A percentile compares a stretch with the other conserved stretches of the same genome.
Evolutionary conservation across 2,888 invertebrate genomes (phyloP).

Genomic region (Xestobium rufovillosum): DNA sequence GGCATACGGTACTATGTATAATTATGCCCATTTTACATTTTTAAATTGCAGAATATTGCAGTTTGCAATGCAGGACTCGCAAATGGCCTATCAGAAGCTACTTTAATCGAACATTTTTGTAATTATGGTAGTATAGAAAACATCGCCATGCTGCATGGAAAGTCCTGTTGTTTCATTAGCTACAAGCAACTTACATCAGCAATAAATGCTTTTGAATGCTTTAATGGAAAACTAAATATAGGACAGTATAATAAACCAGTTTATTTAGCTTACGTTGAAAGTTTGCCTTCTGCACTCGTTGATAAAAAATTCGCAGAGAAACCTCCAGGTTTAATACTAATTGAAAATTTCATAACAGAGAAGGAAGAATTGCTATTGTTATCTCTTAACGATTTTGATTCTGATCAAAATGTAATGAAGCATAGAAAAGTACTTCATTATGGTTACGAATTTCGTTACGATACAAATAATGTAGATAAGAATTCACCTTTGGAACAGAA

Average conservation of each 20-base stretch:
- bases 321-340: constrained; percentile 63
- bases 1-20: background rate
- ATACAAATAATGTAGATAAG: constrained; percentile 75
- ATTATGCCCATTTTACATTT: too few relatives aligned
- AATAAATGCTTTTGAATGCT: constrained; percentile 47
- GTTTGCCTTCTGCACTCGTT: constrained; percentile 26
- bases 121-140: constrained; percentile 50
- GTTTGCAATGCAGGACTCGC: constrained; percentile 85
- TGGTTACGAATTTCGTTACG: constrained; percentile 88
- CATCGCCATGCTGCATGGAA: constrained; percentile 65
- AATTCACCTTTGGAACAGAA: constrained; percentile 54
- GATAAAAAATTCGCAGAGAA: constrained; percentile 38
- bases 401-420: constrained; percentile 52
- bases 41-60: constrained; percentile 55
- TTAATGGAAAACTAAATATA: constrained; percentile 54
- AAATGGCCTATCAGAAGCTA: constrained; percentile 65
- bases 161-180: constrained; percentile 72
- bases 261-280: constrained; percentile 58
- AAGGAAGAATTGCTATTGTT: constrained; percentile 62
- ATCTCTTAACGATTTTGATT: constrained; percentile 44
- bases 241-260: constrained; percentile 54
- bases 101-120: constrained; percentile 49
- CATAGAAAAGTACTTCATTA: constrained; percentile 83
- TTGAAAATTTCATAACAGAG: constrained; percentile 63
- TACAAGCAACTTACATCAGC: constrained; percentile 51